Base-by-base conservation (phyloP, 2,113 vertebrate species). In the Aythya baeri region DNA sequence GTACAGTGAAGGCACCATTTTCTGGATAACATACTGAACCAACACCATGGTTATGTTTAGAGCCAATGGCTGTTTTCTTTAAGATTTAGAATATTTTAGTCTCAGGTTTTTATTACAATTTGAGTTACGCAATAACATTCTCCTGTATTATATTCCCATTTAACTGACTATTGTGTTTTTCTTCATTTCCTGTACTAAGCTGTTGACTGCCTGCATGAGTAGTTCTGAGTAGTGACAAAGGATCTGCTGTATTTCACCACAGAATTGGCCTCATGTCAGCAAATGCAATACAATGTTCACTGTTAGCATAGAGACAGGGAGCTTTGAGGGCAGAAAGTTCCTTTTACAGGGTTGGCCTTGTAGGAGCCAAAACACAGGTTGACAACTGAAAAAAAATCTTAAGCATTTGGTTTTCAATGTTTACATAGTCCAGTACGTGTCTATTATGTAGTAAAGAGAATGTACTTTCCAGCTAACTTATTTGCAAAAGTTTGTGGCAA, bases 41-140 rank as follows among this genome's bases (percentile, higher is more conserved):
- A 66, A 68, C 11, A 76, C 2, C 13, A 84, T 2, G 32, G 7
- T 62, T n/a, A 41, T 0, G 0, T 17, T 16, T 66, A 57, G 31
- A 83, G 50, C 15, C n/a, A 85, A 54, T 1, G 2, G 11, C 46
- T 49, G 8, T 26, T 91, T 88, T 88, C 46, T 50, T 1, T 34
- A 68, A 3, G 29, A 87, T 34, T 49, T 57, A 27, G 9, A 80
- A 73, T 2, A 2, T 49, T 84, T 58, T 77, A 55, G 21, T 14
- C 11, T 25, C 32, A 25, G 1, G 14, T 65, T 88, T 92, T 72
- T 36, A 36, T 55, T 71, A 86, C 31, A 59, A 74, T 49, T 46
- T 74, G 17, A 59, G 29, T 63, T 50, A 52, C 2, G 11, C 38
- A 86, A 22, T 41, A 67, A 86, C 21, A 43, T 46, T 55, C 59